These are phyloP conservation scores for western clawed frog (Xenopus tropicalis) DNA, from an alignment of 2,113 vertebrate species.

Conservation along the genomic window UCB_Xtro_10.0 CM004444.2:70771501-70772000, in stretches of 20 bases:
- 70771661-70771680: slow-evolving; percentile 95
- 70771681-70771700: slow-evolving; percentile 90
- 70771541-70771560: slow-evolving; percentile 95
- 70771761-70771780: slow-evolving; percentile 75
- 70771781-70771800: neutral
- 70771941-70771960: no score
- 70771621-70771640: slow-evolving; percentile 95
- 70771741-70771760: slow-evolving; percentile 92
- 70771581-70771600: slow-evolving; percentile 86
- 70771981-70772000: no score
- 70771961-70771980: no score
- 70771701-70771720: slow-evolving; percentile 92
- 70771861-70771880: no score
- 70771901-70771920: no score
- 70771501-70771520: slow-evolving; percentile 74
- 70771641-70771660: slow-evolving; percentile 96
- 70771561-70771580: slow-evolving; percentile 92
- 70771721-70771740: slow-evolving; percentile 91
- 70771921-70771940: no score
- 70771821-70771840: no score
- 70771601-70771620: slow-evolving; percentile 92
- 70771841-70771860: no score
- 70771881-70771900: no score
- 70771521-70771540: slow-evolving; percentile 90
- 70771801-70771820: neutral